Conservation (phyloP, 1,140 invertebrate genomes). For the Chelonus insularis region DNA sequence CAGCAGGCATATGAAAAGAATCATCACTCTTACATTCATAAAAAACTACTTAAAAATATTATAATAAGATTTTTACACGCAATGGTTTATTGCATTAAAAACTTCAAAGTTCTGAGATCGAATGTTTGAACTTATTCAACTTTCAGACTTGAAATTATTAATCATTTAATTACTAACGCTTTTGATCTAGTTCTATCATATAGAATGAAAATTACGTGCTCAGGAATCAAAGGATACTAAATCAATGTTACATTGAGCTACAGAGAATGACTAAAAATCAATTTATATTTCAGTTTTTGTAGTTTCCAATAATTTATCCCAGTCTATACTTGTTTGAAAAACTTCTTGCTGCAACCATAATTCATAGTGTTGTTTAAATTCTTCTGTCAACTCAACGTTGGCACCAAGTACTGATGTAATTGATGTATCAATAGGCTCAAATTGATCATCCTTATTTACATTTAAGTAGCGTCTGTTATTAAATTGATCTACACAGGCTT, state of each 20-base stretch:
- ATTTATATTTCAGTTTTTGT: slow-evolving; percentile 45
- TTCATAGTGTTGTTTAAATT: slow-evolving; percentile 96
- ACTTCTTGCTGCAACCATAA: slow-evolving; percentile 97
- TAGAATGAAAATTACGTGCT: background rate
- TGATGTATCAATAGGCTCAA: slow-evolving; percentile 84
- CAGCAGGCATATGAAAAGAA: too few relatives aligned
- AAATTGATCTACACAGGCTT: slow-evolving; percentile 92
- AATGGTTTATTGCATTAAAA: too few relatives aligned
- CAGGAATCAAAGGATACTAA: background rate
- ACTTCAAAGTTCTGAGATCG: too few relatives aligned
- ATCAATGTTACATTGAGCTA: background rate
- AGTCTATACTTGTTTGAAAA: slow-evolving; percentile 80
- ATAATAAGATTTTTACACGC: too few relatives aligned
- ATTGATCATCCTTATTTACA: slow-evolving; percentile 65
- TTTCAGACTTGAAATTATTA: background rate
- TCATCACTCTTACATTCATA: too few relatives aligned
- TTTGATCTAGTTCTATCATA: too few relatives aligned
- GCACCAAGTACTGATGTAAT: slow-evolving; percentile 79
- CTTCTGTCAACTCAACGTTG: slow-evolving; percentile 84
- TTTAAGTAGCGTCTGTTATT: slow-evolving; percentile 86
- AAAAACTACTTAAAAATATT: too few relatives aligned
- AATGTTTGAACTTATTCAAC: background rate
- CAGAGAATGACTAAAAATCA: too few relatives aligned
- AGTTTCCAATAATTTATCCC: slow-evolving; percentile 66
- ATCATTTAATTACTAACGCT: background rate